Conservation (phyloP, 2,113 vertebrate species). For the Panurus biarmicus region DNA sequence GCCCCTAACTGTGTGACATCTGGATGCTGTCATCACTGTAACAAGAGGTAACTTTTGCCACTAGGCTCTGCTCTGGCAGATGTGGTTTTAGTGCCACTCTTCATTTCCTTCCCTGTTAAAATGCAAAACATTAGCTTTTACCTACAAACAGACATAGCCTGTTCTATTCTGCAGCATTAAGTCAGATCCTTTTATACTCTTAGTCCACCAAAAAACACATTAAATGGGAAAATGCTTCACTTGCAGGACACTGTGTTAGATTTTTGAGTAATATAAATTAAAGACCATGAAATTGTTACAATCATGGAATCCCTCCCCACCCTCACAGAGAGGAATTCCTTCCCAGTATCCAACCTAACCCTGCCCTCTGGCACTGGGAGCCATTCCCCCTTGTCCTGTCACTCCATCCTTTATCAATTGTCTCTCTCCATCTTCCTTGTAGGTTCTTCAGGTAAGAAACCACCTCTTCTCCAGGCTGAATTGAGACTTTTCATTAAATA, state of each 20-base stretch:
- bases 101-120: conserved; percentile 30
- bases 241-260: neutral
- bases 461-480: neutral
- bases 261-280: neutral
- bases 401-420: neutral
- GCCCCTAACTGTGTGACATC: conserved; percentile 55
- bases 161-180: neutral
- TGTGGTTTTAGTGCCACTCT: conserved; percentile 32
- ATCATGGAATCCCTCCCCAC: neutral
- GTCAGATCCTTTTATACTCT: neutral
- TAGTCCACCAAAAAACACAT: neutral
- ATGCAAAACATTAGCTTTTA: conserved; percentile 4
- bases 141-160: neutral
- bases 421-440: neutral
- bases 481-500: neutral
- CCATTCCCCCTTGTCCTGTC: neutral
- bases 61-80: conserved; percentile 20
- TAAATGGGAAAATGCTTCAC: neutral
- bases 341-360: neutral
- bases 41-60: conserved; percentile 48
- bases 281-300: neutral
- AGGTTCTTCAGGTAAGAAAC: neutral
- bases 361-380: neutral
- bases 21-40: conserved; percentile 39
- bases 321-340: neutral